phyloP scores from a whole-genome alignment of 2,797 vertebrate species.

The Schizothorax lantsangensis region DNA sequence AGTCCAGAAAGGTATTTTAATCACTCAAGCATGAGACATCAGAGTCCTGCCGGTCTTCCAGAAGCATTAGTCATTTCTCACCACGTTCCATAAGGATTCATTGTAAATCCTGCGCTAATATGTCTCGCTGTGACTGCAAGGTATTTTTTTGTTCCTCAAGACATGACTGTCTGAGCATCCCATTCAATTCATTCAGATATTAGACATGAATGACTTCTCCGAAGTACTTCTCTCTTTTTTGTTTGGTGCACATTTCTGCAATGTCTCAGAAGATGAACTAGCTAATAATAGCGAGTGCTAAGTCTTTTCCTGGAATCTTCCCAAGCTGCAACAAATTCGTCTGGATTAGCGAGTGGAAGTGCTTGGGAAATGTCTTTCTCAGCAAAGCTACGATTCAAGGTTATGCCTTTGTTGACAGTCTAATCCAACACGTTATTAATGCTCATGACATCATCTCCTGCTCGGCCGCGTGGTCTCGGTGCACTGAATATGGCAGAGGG shows the following conservation, averaged over 20 bases:
- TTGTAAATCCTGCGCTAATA: neutral
- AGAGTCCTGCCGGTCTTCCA: neutral
- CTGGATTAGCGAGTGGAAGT: conserved; percentile 66
- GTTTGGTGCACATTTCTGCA: conserved; percentile 61
- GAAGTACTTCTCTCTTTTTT: conserved; percentile 29
- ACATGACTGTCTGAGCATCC: neutral
- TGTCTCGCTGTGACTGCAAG: neutral
- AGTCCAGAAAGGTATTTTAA: conserved; percentile 54
- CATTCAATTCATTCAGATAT: conserved; percentile 22
- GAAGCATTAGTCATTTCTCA: conserved; percentile 19
- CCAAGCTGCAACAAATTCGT: conserved; percentile 60
- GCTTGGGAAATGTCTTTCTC: conserved; percentile 59
- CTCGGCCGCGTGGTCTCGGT: neutral
- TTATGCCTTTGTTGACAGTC: conserved; percentile 14
- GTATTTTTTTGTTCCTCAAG: conserved; percentile 25
- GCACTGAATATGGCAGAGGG: neutral
- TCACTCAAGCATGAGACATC: conserved; percentile 36
- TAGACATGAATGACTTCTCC: conserved; percentile 16
- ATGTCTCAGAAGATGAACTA: conserved; percentile 65
- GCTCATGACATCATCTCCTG: conserved; percentile 40
- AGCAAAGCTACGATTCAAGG: conserved; percentile 57
- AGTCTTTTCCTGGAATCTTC: conserved; percentile 67
- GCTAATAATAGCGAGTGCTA: conserved; percentile 73
- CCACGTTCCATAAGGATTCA: neutral
- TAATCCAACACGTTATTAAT: conserved; percentile 28